Base-by-base conservation (phyloP, 2,797 vertebrate species). In the Petrocephalus sullivani region DNA sequence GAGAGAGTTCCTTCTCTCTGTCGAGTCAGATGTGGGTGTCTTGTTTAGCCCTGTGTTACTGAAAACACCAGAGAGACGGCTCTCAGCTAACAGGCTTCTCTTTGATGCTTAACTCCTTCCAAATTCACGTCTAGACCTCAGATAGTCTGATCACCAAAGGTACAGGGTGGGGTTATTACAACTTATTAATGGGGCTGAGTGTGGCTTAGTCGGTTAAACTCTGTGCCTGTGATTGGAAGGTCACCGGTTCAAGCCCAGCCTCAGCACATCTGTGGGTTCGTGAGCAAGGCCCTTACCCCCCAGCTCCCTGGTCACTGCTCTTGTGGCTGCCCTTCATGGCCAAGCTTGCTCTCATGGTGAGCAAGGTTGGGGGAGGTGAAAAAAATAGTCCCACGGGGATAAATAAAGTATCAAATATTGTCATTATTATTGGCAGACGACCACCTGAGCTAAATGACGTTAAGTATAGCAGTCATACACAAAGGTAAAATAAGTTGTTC, bases 121-220 rank as follows among this genome's bases (percentile, higher is more conserved):
- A 82, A 33, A 1, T 58, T 67, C 61, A 81, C 23, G 56, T 57
- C 37, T 82, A 46, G n/a, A 51, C 28, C 78, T 88, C 82, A 57
- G 87, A 88, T 88, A n/a, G 84, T 83, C 71, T 60, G 21, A 60
- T 5, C 78, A 88, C 78, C 87, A 88, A 88, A 82, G 75, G 6
- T 37, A 12, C 75, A 83, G 81, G 81, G 58, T 53, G 87, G 78
- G 46, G 49, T 85, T 67, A 64, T 64, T 82, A 37, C 21, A 64
- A 58, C 57, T 19, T 88, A 21, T 28, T 28, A 28, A 1, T 28
- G 28, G 28, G 28, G 28, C 28, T 28, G 28, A 28, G 28, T 28
- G 28, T 28, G 28, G 28, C 28, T 28, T 28, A 28, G 28, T 28
- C 28, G 28, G 28, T 28, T 28, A 28, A 28, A 28, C 28, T 28